phyloP scores from a whole-genome alignment of 1,140 invertebrate species.

The Drosophila quadrilineata region DNA sequence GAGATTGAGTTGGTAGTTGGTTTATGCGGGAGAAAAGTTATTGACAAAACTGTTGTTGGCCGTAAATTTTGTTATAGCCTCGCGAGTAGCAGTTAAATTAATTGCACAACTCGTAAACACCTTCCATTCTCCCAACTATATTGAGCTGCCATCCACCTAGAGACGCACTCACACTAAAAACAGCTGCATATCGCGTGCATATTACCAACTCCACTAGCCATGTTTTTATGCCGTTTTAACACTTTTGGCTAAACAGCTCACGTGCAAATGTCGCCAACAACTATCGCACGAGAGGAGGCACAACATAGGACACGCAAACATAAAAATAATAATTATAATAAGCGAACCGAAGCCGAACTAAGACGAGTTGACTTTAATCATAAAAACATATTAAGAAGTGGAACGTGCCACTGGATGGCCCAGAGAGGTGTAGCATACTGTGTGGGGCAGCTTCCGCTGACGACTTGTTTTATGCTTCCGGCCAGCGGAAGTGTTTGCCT shows the following conservation, averaged over 20 bases:
- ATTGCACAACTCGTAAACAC: slow-evolving; percentile 71
- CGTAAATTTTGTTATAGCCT: slow-evolving; percentile 74
- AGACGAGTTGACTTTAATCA: slow-evolving; percentile 53
- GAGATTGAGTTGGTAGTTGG: not conserved
- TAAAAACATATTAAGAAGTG: slow-evolving; percentile 36
- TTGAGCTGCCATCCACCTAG: not conserved
- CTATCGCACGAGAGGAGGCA: slow-evolving; percentile 3
- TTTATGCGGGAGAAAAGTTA: slow-evolving; percentile 53
- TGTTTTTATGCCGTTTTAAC: slow-evolving; percentile 68
- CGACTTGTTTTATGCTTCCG: slow-evolving; percentile 80
- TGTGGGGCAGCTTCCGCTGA: slow-evolving; percentile 55
- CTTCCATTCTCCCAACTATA: slow-evolving; percentile 39
- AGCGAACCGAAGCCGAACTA: slow-evolving; percentile 18
- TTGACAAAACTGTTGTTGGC: slow-evolving; percentile 75
- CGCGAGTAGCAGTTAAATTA: slow-evolving; percentile 75
- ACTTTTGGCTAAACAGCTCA: slow-evolving; percentile 76
- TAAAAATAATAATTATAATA: slow-evolving; percentile 75
- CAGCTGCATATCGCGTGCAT: slow-evolving; percentile 50
- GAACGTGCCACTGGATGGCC: not conserved
- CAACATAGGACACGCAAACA: slow-evolving; percentile 32
- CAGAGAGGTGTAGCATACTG: not conserved
- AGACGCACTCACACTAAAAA: not conserved
- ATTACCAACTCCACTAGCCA: slow-evolving; percentile 29
- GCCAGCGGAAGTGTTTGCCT: slow-evolving; percentile 77
- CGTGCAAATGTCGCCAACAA: slow-evolving; percentile 66